Percentiles rank a stretch among this genome's conserved stretches.
Conservation (phyloP, 1,140 invertebrate species). For the Sesamia nonagrioides region DNA sequence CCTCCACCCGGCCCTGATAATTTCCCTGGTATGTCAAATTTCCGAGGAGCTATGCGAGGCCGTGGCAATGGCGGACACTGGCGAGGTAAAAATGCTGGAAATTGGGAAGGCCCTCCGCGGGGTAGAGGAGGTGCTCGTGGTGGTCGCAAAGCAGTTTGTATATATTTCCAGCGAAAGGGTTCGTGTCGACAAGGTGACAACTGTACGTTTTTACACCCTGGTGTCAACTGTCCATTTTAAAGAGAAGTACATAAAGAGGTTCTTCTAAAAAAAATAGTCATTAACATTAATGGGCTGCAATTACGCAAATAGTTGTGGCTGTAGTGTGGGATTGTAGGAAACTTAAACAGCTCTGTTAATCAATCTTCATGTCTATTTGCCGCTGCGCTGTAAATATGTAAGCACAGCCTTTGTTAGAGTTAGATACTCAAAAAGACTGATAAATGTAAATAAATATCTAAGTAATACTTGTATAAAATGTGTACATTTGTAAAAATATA, state of each 20-base stretch:
- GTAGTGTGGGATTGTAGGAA: background rate
- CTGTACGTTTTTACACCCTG: constrained; percentile 93
- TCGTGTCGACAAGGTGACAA: constrained; percentile 93
- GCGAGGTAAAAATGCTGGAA: constrained; percentile 82
- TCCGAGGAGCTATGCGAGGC: constrained; percentile 83
- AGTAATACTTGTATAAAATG: constrained; percentile 33
- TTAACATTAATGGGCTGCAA: constrained; percentile 2
- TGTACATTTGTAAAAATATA: constrained; percentile 52
- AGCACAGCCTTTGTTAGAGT: constrained; percentile 43
- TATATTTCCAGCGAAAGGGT: constrained; percentile 92
- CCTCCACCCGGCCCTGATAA: constrained; percentile 74
- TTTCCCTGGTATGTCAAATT: constrained; percentile 80
- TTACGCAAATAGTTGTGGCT: too few species aligned
- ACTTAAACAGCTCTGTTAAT: background rate
- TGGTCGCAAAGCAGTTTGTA: constrained; percentile 89
- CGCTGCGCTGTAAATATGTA: background rate
- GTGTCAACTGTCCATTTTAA: constrained; percentile 89
- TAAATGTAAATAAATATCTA: constrained; percentile 50
- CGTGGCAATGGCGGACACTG: constrained; percentile 86
- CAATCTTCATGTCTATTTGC: background rate
- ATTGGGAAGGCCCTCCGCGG: constrained; percentile 86
- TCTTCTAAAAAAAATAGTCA: constrained; percentile 18
- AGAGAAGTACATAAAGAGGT: background rate
- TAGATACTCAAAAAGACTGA: constrained; percentile 62
- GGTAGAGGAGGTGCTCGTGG: constrained; percentile 86